A percentile compares a stretch with the other conserved stretches of the same genome.
These are phyloP conservation scores for Crematogaster levior DNA, from an alignment of 2,888 invertebrate species.

Conservation along the genomic window DNA sequence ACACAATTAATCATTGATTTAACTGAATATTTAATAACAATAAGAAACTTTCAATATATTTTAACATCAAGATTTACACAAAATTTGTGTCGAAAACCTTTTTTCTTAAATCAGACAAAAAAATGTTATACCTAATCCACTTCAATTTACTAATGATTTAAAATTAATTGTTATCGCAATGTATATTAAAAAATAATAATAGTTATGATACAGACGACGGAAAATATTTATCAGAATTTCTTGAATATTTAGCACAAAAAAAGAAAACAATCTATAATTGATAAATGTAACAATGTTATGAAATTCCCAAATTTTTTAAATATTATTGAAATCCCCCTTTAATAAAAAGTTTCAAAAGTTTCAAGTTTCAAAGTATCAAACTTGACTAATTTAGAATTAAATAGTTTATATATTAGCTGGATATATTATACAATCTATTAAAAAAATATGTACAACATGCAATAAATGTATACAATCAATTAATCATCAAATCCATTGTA, in stretches of 20 bases:
- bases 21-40: no score
- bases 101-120: slow-evolving; percentile 20
- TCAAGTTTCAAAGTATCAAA: no score
- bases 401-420: slow-evolving; percentile 28
- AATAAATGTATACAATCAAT: neutral
- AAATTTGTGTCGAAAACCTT: slow-evolving; percentile 23
- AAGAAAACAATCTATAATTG: neutral
- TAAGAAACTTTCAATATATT: no score
- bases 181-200: slow-evolving; percentile 11
- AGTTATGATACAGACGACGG: slow-evolving; percentile 26
- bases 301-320: no score
- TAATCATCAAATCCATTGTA: neutral
- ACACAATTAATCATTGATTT: no score
- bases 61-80: no score
- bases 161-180: slow-evolving; percentile 9
- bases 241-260: slow-evolving; percentile 8
- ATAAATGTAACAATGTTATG: no score
- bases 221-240: slow-evolving; percentile 28
- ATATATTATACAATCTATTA: slow-evolving; percentile 8
- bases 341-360: neutral
- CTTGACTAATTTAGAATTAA: neutral
- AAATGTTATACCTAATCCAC: neutral
- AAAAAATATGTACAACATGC: neutral
- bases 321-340: neutral
- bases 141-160: no score